Evolutionary conservation across 2,888 invertebrate genomes (phyloP).

Genomic region (Drosophila paucipuncta): DNA sequence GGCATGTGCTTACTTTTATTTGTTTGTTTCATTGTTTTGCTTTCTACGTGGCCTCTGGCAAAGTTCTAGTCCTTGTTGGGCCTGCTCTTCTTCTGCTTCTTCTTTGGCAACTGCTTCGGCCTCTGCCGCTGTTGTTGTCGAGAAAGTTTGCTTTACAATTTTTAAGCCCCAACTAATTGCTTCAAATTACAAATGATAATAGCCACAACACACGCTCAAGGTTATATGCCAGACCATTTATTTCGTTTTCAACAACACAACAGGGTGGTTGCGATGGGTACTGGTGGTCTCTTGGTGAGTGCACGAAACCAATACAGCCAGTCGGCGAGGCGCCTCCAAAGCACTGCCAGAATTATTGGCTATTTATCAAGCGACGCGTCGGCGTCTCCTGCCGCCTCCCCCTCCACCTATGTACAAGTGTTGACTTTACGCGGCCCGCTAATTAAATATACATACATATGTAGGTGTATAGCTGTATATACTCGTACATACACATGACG

Average conservation of each 20-base stretch:
- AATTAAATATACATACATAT: conserved; percentile 74
- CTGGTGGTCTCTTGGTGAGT: neutral
- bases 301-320: conserved; percentile 18
- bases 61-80: conserved; percentile 44
- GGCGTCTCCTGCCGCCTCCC: conserved; percentile 38
- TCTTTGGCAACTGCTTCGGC: conserved; percentile 9
- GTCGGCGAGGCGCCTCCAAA: conserved; percentile 56
- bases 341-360: conserved; percentile 78
- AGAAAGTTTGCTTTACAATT: conserved; percentile 81
- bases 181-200: conserved; percentile 82
- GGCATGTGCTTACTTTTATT: neutral
- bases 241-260: conserved; percentile 67
- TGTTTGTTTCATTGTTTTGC: conserved; percentile 46
- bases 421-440: conserved; percentile 65
- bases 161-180: conserved; percentile 81
- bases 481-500: conserved; percentile 29
- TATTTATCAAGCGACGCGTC: conserved; percentile 77
- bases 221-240: conserved; percentile 74
- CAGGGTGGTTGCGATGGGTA: conserved; percentile 1
- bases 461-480: conserved; percentile 49
- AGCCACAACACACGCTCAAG: conserved; percentile 82
- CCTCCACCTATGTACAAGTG: conserved; percentile 2
- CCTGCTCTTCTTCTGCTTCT: conserved; percentile 21
- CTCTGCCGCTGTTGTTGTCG: conserved; percentile 51
- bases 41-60: conserved; percentile 63